These are phyloP conservation scores for Perognathus longimembris DNA, from an alignment of 2,113 vertebrate genomes.

Conservation along the genomic window DNA sequence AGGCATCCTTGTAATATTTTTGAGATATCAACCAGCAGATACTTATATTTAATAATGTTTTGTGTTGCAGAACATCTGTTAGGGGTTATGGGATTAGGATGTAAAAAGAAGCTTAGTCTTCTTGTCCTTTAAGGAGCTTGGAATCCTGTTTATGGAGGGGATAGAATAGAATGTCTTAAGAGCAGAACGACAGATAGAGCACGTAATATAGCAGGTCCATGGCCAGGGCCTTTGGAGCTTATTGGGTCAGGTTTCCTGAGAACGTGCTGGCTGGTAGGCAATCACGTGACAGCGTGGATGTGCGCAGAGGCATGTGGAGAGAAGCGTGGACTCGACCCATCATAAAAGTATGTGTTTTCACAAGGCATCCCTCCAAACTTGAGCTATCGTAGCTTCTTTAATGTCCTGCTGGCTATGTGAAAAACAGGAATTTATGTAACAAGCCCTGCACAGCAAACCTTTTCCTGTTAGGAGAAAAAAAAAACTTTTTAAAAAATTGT, in stretches of 20 bases:
- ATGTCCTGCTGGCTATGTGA: constrained; percentile 85
- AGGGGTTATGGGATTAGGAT: background rate
- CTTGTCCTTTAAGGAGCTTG: background rate
- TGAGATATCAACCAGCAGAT: background rate
- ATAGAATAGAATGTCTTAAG: background rate
- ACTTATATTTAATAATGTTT: background rate
- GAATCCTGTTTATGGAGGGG: background rate
- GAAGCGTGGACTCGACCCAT: constrained; percentile 82
- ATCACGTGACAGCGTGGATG: background rate
- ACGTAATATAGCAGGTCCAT: background rate
- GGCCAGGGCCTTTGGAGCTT: background rate
- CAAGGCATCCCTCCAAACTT: constrained; percentile 81
- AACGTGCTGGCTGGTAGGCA: no score
- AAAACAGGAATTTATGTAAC: constrained; percentile 93
- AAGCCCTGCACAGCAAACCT: constrained; percentile 86
- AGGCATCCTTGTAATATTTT: background rate
- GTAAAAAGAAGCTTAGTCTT: background rate
- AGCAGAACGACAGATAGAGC: background rate
- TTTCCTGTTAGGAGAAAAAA: constrained; percentile 89
- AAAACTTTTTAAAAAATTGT: constrained; percentile 85
- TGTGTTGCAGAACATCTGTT: background rate
- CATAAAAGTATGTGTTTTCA: constrained; percentile 80
- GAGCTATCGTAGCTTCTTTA: constrained; percentile 87
- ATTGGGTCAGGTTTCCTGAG: background rate
- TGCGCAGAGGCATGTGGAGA: background rate